Conservation (phyloP, 2,113 vertebrate species). For the Eleginops maclovinus region DNA sequence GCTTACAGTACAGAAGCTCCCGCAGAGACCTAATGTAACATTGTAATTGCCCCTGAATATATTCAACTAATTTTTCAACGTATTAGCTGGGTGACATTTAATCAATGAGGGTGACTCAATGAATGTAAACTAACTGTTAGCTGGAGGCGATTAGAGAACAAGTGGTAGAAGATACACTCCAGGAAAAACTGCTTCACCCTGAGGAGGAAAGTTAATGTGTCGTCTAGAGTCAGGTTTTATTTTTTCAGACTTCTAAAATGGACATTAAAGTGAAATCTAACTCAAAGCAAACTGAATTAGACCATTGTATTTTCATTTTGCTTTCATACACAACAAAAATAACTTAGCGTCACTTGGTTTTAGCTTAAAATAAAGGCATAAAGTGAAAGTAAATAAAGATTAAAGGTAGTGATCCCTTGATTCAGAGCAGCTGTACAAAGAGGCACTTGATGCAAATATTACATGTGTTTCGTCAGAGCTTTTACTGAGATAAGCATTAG, state of each 20-base stretch:
- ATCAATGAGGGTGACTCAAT: slow-evolving; percentile 8
- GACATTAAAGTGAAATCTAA: not conserved
- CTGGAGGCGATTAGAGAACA: not conserved
- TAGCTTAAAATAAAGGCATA: not conserved
- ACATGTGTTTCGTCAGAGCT: not conserved
- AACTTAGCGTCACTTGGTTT: not conserved
- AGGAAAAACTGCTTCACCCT: slow-evolving; percentile 1
- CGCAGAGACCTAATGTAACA: not conserved
- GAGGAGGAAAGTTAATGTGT: not conserved
- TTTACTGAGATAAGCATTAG: not conserved
- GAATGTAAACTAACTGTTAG: not conserved
- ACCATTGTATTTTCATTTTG: not conserved
- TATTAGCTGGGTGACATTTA: slow-evolving; percentile 10
- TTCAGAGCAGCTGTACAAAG: not conserved
- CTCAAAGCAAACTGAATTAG: not conserved
- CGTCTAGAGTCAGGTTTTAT: not conserved
- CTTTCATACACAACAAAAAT: not conserved
- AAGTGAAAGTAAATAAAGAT: slow-evolving; percentile 1
- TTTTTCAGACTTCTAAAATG: not conserved
- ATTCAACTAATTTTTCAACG: slow-evolving; percentile 25
- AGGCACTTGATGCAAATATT: not conserved
- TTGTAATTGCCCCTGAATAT: slow-evolving; percentile 26
- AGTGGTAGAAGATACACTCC: not conserved
- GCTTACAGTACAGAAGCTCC: not conserved
- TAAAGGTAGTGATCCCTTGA: not conserved